phyloP scores from a whole-genome alignment of 2,113 vertebrate species.

The Ammospiza caudacuta region DNA sequence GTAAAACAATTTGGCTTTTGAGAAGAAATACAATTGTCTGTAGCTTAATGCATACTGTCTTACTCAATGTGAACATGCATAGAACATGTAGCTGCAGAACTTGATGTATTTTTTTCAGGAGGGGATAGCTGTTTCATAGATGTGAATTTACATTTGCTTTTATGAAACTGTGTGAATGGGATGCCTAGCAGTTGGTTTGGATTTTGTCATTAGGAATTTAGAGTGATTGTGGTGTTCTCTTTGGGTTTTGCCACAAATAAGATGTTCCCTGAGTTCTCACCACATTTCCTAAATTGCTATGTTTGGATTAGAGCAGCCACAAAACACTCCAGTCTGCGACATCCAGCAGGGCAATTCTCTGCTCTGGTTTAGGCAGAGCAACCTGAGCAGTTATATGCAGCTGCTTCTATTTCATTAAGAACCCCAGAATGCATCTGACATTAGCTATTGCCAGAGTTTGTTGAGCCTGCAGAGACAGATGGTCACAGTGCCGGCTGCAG shows the following conservation, averaged over 20 bases:
- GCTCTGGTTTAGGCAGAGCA: not conserved
- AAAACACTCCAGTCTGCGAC: not conserved
- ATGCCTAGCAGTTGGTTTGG: not conserved
- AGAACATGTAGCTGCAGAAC: not conserved
- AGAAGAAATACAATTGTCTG: not conserved
- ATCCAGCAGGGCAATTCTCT: not conserved
- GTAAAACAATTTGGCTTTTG: not conserved
- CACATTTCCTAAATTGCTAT: not conserved
- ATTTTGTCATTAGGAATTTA: not conserved
- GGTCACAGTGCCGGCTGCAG: not conserved
- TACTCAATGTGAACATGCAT: not conserved
- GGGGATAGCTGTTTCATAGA: not conserved
- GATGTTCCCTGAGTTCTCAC: not conserved
- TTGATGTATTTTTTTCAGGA: not conserved
- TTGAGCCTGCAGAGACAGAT: not conserved
- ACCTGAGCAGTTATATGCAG: not conserved
- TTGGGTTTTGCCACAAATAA: not conserved
- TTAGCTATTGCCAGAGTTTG: not conserved
- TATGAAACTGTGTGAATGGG: not conserved
- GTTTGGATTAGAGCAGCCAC: not conserved
- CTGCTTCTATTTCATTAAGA: not conserved
- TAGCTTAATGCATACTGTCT: not conserved
- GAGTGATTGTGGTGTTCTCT: not conserved
- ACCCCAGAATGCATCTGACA: not conserved
- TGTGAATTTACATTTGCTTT: not conserved